Percentiles rank a stretch among this genome's conserved stretches.
phyloP scores from a whole-genome alignment of 2,888 invertebrate species.

The Acanthacorydalis orientalis region DNA sequence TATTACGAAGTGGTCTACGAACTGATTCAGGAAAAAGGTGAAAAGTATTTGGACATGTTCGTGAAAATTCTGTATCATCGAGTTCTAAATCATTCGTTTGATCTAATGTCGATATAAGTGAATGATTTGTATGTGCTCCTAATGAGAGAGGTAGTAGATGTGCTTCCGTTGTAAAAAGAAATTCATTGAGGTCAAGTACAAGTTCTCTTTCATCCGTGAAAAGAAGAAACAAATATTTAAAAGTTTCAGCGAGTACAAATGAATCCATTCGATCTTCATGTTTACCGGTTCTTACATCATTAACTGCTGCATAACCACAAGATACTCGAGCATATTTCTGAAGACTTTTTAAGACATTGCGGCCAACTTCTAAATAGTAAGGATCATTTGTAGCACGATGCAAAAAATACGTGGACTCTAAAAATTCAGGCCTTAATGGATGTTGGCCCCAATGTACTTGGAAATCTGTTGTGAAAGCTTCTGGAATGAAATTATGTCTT shows the following conservation, averaged over 20 bases:
- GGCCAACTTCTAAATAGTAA: slow-evolving; percentile 86
- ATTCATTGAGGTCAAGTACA: slow-evolving; percentile 66
- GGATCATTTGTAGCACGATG: slow-evolving; percentile 91
- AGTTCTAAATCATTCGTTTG: slow-evolving; percentile 32
- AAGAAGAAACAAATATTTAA: slow-evolving; percentile 89
- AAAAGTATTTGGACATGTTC: slow-evolving; percentile 74
- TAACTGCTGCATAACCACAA: slow-evolving; percentile 96
- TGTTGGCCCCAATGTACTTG: slow-evolving; percentile 97
- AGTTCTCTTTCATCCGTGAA: slow-evolving; percentile 80
- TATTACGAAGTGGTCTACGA: slow-evolving; percentile 65
- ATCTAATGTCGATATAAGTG: slow-evolving; percentile 27
- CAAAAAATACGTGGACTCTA: slow-evolving; percentile 95
- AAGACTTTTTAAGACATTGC: slow-evolving; percentile 70
- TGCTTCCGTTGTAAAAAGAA: slow-evolving; percentile 86
- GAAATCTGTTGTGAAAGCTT: slow-evolving; percentile 96
- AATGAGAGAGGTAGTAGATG: slow-evolving; percentile 83
- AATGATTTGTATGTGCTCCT: slow-evolving; percentile 42
- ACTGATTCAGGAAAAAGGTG: slow-evolving; percentile 71
- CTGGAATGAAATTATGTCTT: slow-evolving; percentile 93
- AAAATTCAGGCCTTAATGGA: slow-evolving; percentile 89
- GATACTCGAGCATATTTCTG: slow-evolving; percentile 84
- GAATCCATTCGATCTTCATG: slow-evolving; percentile 98
- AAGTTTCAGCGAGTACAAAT: slow-evolving; percentile 92
- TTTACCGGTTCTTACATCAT: slow-evolving; percentile 76
- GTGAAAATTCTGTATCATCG: slow-evolving; percentile 37